Evolutionary conservation across 2,113 vertebrate species (phyloP).

Genomic region (Amazona guildingii): DNA sequence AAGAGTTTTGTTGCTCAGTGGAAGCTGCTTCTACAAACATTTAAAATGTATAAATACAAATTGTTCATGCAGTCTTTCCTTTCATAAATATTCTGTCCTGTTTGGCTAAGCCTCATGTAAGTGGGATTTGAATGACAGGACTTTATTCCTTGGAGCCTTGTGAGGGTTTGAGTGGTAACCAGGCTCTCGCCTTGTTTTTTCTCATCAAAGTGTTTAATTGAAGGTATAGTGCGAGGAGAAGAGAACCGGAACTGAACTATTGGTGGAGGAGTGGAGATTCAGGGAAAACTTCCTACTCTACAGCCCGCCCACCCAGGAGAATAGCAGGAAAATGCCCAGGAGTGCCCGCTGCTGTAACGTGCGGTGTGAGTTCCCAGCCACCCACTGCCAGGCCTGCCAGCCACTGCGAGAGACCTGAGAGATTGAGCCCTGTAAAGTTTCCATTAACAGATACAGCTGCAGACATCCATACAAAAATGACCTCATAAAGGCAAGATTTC

Average conservation of each 20-base stretch:
- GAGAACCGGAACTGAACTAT: background rate
- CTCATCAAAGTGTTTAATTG: background rate
- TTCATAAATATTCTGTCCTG: background rate
- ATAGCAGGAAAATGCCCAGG: rapidly evolving
- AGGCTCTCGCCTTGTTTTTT: background rate
- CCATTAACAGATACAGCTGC: background rate
- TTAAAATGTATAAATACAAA: background rate
- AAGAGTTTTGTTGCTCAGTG: background rate
- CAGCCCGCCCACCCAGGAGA: background rate
- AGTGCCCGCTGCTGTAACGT: background rate
- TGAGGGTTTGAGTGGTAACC: background rate
- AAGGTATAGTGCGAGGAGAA: background rate
- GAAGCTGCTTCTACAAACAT: background rate
- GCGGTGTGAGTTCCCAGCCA: background rate
- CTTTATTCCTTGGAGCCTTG: background rate
- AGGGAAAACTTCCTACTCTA: background rate
- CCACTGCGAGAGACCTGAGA: background rate
- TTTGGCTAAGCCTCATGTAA: background rate
- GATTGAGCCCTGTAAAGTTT: background rate
- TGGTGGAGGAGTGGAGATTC: background rate
- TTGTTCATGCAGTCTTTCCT: background rate
- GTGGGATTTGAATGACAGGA: background rate
- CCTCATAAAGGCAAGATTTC: background rate
- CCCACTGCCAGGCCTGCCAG: background rate
- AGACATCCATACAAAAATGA: background rate